These are phyloP conservation scores for Tolypeutes matacus DNA, from an alignment of 2,797 vertebrate genomes.

Conservation along the genomic window DNA sequence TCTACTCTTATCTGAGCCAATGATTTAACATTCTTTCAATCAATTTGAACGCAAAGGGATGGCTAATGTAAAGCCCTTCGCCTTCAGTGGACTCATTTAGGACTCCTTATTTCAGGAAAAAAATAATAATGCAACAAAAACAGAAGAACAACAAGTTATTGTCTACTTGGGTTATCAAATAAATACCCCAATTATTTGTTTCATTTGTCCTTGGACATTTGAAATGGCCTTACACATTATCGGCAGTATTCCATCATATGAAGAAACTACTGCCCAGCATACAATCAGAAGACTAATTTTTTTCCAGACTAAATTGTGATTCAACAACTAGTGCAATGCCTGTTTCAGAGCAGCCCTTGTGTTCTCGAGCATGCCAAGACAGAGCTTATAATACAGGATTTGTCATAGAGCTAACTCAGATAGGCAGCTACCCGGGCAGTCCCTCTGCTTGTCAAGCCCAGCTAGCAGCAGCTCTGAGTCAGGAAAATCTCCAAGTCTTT, in stretches of 20 bases:
- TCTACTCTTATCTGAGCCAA: constrained; percentile 4
- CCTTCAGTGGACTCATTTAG: not conserved
- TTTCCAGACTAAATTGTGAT: not conserved
- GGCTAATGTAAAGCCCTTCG: not conserved
- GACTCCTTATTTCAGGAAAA: constrained; percentile 49
- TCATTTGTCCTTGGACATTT: constrained; percentile 8
- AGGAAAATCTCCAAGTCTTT: constrained; percentile 7
- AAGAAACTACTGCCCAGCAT: not conserved
- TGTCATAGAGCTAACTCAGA: not conserved
- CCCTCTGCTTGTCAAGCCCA: not conserved
- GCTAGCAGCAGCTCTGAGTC: not conserved
- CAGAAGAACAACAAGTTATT: not conserved
- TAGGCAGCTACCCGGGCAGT: not conserved
- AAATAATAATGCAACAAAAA: not conserved
- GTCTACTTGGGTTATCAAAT: not conserved
- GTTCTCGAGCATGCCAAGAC: not conserved
- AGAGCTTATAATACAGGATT: not conserved
- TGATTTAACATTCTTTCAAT: not conserved
- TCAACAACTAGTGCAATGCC: not conserved
- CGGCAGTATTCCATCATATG: not conserved
- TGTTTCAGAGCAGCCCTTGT: not conserved
- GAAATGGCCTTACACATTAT: not conserved
- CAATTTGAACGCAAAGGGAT: not conserved
- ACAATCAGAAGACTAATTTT: not conserved
- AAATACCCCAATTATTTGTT: not conserved